Conservation (phyloP, 2,888 invertebrate species). For the Achlya flavicornis region DNA sequence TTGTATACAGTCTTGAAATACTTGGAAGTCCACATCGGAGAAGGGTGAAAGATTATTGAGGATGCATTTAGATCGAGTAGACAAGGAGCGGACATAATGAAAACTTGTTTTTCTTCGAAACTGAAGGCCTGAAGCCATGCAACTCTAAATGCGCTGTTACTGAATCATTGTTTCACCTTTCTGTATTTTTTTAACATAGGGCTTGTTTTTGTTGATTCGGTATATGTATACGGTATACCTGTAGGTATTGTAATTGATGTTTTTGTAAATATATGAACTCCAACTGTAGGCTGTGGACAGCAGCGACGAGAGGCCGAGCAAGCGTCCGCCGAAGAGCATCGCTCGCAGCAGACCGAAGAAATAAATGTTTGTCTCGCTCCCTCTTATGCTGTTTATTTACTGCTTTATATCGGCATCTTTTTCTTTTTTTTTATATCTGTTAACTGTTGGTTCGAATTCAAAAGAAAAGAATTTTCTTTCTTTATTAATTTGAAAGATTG, state of each 20-base stretch:
- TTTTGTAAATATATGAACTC: constrained; percentile 48
- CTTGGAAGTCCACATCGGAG: too few species aligned
- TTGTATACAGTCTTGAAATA: too few species aligned
- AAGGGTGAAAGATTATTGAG: too few species aligned
- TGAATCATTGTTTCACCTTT: neutral
- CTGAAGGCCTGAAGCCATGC: too few species aligned
- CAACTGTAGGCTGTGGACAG: constrained; percentile 71
- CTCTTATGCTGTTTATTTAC: constrained; percentile 22
- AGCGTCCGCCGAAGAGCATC: constrained; percentile 74
- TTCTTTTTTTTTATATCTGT: constrained; percentile 21
- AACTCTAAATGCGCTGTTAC: too few species aligned
- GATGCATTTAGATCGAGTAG: too few species aligned
- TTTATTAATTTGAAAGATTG: neutral
- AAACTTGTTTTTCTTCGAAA: too few species aligned
- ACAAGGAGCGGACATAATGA: too few species aligned
- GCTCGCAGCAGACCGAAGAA: constrained; percentile 77
- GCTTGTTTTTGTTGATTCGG: too few species aligned
- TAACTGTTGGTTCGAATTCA: constrained; percentile 9
- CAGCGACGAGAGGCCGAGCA: constrained; percentile 72
- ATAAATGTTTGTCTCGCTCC: constrained; percentile 75
- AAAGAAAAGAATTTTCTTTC: constrained; percentile 11
- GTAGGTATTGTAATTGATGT: neutral
- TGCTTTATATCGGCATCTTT: constrained; percentile 26
- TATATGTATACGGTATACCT: too few species aligned
- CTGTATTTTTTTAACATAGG: too few species aligned